Percentiles rank a stretch among this genome's conserved stretches.
These are phyloP conservation scores for Pyralis farinalis DNA, from an alignment of 2,888 invertebrate species.

Conservation along the genomic window DNA sequence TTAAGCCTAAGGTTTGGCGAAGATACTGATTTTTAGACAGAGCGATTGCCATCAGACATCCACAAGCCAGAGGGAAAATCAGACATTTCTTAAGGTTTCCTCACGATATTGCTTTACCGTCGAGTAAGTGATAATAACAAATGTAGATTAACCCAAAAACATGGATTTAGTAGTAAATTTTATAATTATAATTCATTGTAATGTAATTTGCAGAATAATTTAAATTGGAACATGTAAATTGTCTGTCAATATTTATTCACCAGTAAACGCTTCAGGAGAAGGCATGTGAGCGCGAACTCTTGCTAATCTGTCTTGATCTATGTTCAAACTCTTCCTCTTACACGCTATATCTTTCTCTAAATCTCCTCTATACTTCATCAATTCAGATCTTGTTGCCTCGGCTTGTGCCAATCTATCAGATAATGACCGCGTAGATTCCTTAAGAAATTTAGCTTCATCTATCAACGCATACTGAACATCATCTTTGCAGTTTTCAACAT, in stretches of 20 bases:
- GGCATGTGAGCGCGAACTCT: slow-evolving; percentile 85
- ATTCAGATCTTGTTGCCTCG: slow-evolving; percentile 69
- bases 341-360: slow-evolving; percentile 86
- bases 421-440: slow-evolving; percentile 69
- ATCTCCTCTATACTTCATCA: slow-evolving; percentile 83
- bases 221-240: too few relatives aligned
- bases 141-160: too few relatives aligned
- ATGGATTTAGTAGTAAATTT: too few relatives aligned
- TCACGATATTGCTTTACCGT: too few relatives aligned
- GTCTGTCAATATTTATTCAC: slow-evolving; percentile 45
- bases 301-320: slow-evolving; percentile 83
- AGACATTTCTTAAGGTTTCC: too few relatives aligned
- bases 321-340: slow-evolving; percentile 85
- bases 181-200: too few relatives aligned
- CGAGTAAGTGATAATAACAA: too few relatives aligned
- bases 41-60: too few relatives aligned
- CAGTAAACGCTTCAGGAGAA: slow-evolving; percentile 83
- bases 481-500: slow-evolving; percentile 93
- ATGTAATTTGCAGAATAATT: too few relatives aligned
- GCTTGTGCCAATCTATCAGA: slow-evolving; percentile 83
- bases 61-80: too few relatives aligned
- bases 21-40: too few relatives aligned
- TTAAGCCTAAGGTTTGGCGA: too few relatives aligned
- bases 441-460: slow-evolving; percentile 85
- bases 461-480: slow-evolving; percentile 87